Base-by-base conservation (phyloP, 2,888 invertebrate genomes). In the Gibbula magus region DNA sequence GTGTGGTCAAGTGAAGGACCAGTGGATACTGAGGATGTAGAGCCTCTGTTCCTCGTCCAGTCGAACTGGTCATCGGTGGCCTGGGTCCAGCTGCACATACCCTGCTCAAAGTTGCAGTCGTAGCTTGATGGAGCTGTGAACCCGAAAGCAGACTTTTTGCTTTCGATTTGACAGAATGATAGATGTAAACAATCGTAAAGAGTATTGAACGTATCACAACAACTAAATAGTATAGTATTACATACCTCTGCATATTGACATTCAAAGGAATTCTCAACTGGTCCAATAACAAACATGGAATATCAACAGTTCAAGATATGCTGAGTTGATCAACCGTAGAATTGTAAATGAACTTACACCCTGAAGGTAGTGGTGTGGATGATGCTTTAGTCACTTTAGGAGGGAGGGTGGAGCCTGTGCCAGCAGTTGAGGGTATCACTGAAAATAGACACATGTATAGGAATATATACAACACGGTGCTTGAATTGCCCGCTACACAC, bases 51-150 rank as follows among this genome's bases (percentile, higher is more conserved):
- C 39, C 89, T 78, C 18, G 85, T 87, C 91, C 91, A 91, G 75
- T 89, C 88, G 85, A 89, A 88, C 61, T 87, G 84, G 79, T 86
- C 93, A 79, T 85, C 81, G 56, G 76, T 79, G 35, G 85, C 86
- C 80, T 89, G 88, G 4, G 80, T 83, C 92, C 92, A 92, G 66
- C 86, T 86, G 79, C 92, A 92, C 18, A 89, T 54, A 16, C 87
- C 88, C 16, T 70, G 74, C 78, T 91, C 91, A 89, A 92, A 92
- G 78, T 85, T 86, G 82, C 92, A 92, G 84, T 91, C 89, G 82
- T 87, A 88, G 20, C 56, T 53, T 0, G 87, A 84, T 20, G 85
- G 84, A 45, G 85, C 89, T 89, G 79, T 52, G 82, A 79, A 39
- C 45, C 13, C 74, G 0, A 75, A 66, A 16, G 45, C 3, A 66